Evolutionary conservation across 2,113 vertebrate genomes (phyloP).

Genomic region (Psittacula cyanocephala): DNA sequence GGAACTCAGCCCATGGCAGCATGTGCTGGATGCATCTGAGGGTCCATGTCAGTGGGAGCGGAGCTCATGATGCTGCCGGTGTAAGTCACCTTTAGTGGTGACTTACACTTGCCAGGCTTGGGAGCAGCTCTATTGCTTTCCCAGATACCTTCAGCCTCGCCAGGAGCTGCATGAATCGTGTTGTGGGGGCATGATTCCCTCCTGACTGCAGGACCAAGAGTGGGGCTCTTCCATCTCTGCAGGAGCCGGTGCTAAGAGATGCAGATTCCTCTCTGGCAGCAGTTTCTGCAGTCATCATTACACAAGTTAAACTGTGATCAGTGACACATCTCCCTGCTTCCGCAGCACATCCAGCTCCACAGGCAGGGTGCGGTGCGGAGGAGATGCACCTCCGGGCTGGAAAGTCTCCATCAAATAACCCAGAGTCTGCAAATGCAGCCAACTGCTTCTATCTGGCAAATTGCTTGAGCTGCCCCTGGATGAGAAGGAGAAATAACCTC

Average conservation of each 20-base stretch:
- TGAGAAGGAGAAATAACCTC: constrained; percentile 1
- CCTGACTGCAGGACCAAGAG: neutral
- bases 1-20: neutral
- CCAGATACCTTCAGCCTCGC: neutral
- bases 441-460: neutral
- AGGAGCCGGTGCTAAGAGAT: neutral
- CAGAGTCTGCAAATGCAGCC: neutral
- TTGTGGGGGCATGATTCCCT: neutral
- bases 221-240: neutral
- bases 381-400: neutral
- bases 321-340: neutral
- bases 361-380: neutral
- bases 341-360: neutral
- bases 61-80: neutral
- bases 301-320: neutral
- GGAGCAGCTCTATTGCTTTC: neutral
- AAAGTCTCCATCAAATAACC: neutral
- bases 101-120: neutral
- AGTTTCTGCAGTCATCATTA: neutral
- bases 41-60: neutral
- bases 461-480: neutral
- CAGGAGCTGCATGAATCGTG: neutral
- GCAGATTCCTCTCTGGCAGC: neutral
- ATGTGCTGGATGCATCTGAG: neutral
- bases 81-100: neutral